These are phyloP conservation scores for Zaprionus ornatus DNA, from an alignment of 1,140 invertebrate species.

Conservation along the genomic window DNA sequence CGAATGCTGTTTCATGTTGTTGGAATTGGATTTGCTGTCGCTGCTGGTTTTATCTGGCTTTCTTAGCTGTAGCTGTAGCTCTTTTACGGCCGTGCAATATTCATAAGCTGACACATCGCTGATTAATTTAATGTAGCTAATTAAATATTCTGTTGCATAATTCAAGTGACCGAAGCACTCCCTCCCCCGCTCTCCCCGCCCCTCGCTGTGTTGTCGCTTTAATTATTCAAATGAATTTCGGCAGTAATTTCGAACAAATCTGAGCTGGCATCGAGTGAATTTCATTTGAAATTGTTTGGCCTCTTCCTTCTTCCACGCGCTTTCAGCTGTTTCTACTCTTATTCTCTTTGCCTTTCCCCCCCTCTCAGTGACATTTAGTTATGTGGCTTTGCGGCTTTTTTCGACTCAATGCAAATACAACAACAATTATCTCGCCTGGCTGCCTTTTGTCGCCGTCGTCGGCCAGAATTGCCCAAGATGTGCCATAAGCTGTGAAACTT, in stretches of 20 bases:
- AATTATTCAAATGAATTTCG: constrained; percentile 59
- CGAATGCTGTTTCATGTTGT: constrained; percentile 3
- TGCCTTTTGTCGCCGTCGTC: constrained; percentile 11
- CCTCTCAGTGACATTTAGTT: constrained; percentile 16
- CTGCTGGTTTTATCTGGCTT: background rate
- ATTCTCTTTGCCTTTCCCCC: background rate
- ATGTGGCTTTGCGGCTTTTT: constrained; percentile 26
- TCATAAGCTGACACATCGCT: constrained; percentile 24
- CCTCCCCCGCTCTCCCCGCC: background rate
- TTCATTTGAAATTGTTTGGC: constrained; percentile 13
- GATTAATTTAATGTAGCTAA: constrained; percentile 49
- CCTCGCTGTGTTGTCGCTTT: constrained; percentile 26
- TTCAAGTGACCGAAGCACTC: constrained; percentile 21
- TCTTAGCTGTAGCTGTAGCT: background rate
- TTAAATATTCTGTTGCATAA: constrained; percentile 48
- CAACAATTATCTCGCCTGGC: constrained; percentile 31
- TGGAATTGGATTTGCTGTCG: background rate
- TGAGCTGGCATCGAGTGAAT: constrained; percentile 17
- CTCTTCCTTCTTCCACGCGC: background rate
- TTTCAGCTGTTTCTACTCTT: background rate
- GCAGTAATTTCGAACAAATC: constrained; percentile 34
- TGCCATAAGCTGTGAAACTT: constrained; percentile 28
- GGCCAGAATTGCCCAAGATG: constrained; percentile 1
- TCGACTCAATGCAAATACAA: constrained; percentile 30
- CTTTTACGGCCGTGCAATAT: constrained; percentile 13